phyloP scores from a whole-genome alignment of 2,888 invertebrate genomes.

The Sphaerophoria taeniata region DNA sequence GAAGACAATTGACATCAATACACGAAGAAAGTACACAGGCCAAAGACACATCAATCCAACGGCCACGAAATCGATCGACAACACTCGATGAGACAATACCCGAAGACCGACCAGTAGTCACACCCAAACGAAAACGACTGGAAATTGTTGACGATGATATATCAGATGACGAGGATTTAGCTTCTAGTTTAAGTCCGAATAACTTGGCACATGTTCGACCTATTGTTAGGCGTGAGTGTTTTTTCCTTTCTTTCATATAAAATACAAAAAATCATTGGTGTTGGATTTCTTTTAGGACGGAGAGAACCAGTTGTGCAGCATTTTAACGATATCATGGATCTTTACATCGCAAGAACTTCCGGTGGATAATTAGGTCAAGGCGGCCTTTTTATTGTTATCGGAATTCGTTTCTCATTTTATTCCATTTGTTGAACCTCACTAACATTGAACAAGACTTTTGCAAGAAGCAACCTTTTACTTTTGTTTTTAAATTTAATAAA shows the following conservation, averaged over 20 bases:
- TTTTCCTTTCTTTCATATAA: too few species aligned
- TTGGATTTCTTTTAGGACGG: constrained; percentile 1
- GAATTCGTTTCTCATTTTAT: too few species aligned
- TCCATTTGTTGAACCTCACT: too few species aligned
- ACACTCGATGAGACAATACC: neutral
- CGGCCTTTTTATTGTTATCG: neutral
- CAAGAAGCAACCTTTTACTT: too few species aligned
- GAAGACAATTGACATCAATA: too few species aligned
- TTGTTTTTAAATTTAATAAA: too few species aligned
- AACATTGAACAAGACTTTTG: too few species aligned
- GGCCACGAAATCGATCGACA: too few species aligned
- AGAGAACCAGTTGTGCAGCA: constrained; percentile 7
- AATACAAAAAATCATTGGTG: too few species aligned
- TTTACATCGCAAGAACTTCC: constrained; percentile 13
- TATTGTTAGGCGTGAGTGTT: constrained; percentile 18
- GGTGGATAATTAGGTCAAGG: too few species aligned
- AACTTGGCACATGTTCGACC: constrained; percentile 15
- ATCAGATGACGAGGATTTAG: neutral
- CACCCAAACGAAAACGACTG: neutral
- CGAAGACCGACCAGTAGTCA: neutral
- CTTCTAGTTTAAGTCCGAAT: constrained; percentile 26
- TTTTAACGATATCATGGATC: constrained; percentile 2
- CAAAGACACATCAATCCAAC: neutral
- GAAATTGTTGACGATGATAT: neutral
- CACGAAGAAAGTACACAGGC: too few species aligned